Base-by-base conservation (phyloP, 2,888 invertebrate genomes). In the Teinopalpus imperialis region DNA sequence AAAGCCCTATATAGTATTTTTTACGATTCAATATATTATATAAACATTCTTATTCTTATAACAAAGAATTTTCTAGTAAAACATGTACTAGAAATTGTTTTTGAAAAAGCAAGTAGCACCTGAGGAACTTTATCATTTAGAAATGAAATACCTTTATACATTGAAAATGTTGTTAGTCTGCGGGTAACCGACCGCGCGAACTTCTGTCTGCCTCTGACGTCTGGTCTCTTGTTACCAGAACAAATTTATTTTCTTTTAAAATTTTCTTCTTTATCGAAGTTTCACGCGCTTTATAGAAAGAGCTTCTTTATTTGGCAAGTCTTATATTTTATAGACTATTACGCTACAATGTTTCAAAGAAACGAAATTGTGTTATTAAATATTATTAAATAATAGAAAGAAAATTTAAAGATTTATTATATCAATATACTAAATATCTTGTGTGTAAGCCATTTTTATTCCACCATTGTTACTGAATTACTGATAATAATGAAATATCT, bases 241-340 rank as follows among this genome's bases (percentile, higher is more conserved):
- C 58, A 56, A 55, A 54, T 66, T 68, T 70, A 66, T 71, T 74
- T 74, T 66, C 67, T 64, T 68, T 66, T 58, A 64, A 65, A 40
- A 67, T 57, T 61, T 71, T 72, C 64, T 69, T 57, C 66, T 54
- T 52, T 55, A 58, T 60, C 57, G 59, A 62, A 59, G 52, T 60
- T 60, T 53, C 49, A 43, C 54, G 41, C 49, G 52, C 41, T 57
- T 49, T 53, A 48, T 48, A 51, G 56, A 52, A 46, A 52, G 41
- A 51, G 51, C 48, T 51, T 43, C 42, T 49, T 40, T 46, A 41
- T 49, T 41, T 40, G 18, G 31, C 21, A 45, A 40, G 21, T 32
- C 41, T 42, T 14, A 29, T 13, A 34, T 21, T 34, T 9, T 10
- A 3, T 1, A 18, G 32, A 20, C 18, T 20, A 10, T 20, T 31